Conservation (phyloP, 2,113 vertebrate species). For the Gracilinanus agilis region DNA sequence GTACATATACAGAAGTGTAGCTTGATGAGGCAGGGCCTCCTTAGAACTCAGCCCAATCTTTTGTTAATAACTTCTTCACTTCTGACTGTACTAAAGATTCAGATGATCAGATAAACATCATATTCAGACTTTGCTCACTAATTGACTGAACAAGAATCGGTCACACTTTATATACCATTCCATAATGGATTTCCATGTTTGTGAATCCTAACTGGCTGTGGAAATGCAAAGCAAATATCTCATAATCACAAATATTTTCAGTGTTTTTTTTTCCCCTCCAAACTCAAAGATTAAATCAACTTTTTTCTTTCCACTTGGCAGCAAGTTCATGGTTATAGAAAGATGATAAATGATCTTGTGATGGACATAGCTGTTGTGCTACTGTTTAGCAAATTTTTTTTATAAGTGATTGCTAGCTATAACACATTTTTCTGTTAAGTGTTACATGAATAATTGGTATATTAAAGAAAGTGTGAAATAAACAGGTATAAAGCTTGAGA, state of each 20-base stretch:
- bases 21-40: slow-evolving; percentile 53
- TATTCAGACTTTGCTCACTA: slow-evolving; percentile 86
- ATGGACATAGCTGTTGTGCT: slow-evolving; percentile 87
- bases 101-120: slow-evolving; percentile 84
- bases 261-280: slow-evolving; percentile 47
- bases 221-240: slow-evolving; percentile 92
- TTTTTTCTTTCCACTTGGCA: slow-evolving; percentile 81
- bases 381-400: slow-evolving; percentile 79
- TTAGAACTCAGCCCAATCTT: slow-evolving; percentile 38
- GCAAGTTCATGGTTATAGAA: slow-evolving; percentile 89
- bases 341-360: slow-evolving; percentile 89
- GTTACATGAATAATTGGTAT: slow-evolving; percentile 82
- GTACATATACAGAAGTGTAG: slow-evolving; percentile 27
- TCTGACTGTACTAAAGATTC: slow-evolving; percentile 55
- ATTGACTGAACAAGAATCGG: slow-evolving; percentile 92
- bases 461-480: slow-evolving; percentile 82
- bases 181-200: slow-evolving; percentile 95
- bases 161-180: slow-evolving; percentile 93
- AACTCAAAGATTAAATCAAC: slow-evolving; percentile 83
- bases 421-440: slow-evolving; percentile 79
- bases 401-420: slow-evolving; percentile 83
- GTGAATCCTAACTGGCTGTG: slow-evolving; percentile 92
- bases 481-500: slow-evolving; percentile 81
- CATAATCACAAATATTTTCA: slow-evolving; percentile 88
- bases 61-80: slow-evolving; percentile 51